A percentile compares a stretch with the other conserved stretches of the same genome.
Evolutionary conservation across 2,113 vertebrate species (phyloP).

Genomic region (Uropsilus gracilis): DNA sequence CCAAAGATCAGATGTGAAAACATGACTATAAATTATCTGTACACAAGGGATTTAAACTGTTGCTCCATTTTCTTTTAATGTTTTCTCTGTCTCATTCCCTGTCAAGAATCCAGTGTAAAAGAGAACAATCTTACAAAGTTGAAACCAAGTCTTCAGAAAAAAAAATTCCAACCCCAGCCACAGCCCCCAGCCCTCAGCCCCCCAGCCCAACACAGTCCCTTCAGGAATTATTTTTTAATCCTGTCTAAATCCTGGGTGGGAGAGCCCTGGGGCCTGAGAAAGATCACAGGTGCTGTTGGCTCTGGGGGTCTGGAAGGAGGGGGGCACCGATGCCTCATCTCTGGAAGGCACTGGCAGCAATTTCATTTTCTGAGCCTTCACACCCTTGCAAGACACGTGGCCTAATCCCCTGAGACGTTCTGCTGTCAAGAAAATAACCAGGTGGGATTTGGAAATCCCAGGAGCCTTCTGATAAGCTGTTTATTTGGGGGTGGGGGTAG

Average conservation of each 20-base stretch:
- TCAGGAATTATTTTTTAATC: not conserved
- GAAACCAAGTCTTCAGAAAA: slow-evolving; percentile 6
- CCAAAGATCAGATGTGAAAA: too few relatives aligned
- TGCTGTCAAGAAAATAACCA: not conserved
- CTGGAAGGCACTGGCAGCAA: not conserved
- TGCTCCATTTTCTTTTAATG: not conserved
- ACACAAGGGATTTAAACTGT: not conserved
- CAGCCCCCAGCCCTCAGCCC: not conserved
- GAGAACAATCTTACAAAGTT: not conserved
- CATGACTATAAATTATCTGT: rapidly evolving
- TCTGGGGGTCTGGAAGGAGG: not conserved
- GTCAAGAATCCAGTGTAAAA: not conserved
- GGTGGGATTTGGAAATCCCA: not conserved
- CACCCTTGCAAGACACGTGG: not conserved
- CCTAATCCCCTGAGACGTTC: not conserved
- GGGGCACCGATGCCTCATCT: not conserved
- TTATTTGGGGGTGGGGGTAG: too few relatives aligned
- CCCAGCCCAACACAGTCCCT: not conserved
- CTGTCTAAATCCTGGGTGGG: not conserved
- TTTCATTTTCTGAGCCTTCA: not conserved
- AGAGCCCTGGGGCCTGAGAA: not conserved
- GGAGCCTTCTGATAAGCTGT: not conserved
- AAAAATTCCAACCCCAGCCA: not conserved
- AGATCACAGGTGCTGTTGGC: not conserved
- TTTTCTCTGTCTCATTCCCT: not conserved